Percentiles rank a stretch among this genome's conserved stretches.
Conservation (phyloP, 2,888 invertebrate genomes). For the Penaeus monodon region DNA sequence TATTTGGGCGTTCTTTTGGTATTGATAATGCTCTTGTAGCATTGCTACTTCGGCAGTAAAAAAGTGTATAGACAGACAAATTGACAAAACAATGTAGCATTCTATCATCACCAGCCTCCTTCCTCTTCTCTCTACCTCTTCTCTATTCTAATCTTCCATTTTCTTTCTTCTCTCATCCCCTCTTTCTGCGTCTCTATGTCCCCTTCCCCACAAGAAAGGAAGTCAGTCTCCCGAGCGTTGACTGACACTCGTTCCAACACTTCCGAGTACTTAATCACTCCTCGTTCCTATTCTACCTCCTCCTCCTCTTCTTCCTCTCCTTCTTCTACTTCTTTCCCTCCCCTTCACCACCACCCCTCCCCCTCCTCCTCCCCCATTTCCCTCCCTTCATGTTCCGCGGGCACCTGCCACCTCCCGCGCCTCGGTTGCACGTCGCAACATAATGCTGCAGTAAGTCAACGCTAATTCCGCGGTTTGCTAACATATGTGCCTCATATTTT, state of each 20-base stretch:
- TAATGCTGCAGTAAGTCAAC: slow-evolving; percentile 2
- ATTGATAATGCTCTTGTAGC: too few species aligned
- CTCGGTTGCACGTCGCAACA: neutral
- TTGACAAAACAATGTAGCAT: too few species aligned
- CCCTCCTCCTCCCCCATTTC: neutral
- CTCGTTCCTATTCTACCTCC: neutral
- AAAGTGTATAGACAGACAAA: too few species aligned
- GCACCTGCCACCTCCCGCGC: neutral
- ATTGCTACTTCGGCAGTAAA: too few species aligned
- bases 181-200: neutral
- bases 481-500: slow-evolving; percentile 31
- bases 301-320: neutral
- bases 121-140: neutral
- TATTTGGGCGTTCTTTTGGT: too few species aligned
- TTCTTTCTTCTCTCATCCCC: neutral
- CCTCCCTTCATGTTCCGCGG: neutral
- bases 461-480: slow-evolving; percentile 30
- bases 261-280: slow-evolving; percentile 3
- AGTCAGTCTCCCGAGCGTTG: neutral
- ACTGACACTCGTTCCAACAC: slow-evolving; percentile 2
- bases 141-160: neutral
- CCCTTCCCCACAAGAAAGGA: neutral
- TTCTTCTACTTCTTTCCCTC: neutral
- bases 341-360: neutral
- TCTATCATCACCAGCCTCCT: neutral